phyloP scores from a whole-genome alignment of 2,113 vertebrate genomes.

The Nematolebias whitei region DNA sequence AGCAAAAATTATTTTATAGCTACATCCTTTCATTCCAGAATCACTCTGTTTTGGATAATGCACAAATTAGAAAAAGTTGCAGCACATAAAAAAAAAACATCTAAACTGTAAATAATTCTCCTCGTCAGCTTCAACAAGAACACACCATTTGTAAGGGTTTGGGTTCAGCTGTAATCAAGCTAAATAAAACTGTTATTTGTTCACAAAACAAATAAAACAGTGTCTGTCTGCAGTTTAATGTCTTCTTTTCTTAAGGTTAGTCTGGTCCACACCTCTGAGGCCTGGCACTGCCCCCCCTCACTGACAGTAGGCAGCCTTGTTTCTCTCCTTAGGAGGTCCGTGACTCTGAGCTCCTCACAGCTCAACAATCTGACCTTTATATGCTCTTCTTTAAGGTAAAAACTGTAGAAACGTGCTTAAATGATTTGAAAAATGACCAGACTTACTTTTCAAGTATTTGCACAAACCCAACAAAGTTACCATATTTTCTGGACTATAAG shows the following conservation, averaged over 20 bases:
- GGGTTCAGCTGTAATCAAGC: conserved; percentile 11
- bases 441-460: background rate
- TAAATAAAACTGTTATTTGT: conserved; percentile 33
- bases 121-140: background rate
- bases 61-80: background rate
- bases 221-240: conserved; percentile 55
- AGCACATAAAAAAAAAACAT: background rate
- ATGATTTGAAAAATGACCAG: background rate
- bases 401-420: conserved; percentile 28
- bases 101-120: background rate
- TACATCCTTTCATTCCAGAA: background rate
- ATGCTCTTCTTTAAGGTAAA: conserved; percentile 51
- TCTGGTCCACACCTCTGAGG: conserved; percentile 50
- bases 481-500: no score
- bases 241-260: conserved; percentile 37
- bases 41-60: background rate
- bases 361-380: conserved; percentile 67
- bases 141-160: background rate
- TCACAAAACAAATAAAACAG: conserved; percentile 47
- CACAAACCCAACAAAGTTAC: no score
- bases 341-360: conserved; percentile 39
- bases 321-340: conserved; percentile 58
- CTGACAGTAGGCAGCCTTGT: conserved; percentile 71
- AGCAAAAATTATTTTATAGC: background rate
- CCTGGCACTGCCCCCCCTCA: conserved; percentile 24